Conservation (phyloP, 2,797 vertebrate species). For the Dromococcyx pavoninus region DNA sequence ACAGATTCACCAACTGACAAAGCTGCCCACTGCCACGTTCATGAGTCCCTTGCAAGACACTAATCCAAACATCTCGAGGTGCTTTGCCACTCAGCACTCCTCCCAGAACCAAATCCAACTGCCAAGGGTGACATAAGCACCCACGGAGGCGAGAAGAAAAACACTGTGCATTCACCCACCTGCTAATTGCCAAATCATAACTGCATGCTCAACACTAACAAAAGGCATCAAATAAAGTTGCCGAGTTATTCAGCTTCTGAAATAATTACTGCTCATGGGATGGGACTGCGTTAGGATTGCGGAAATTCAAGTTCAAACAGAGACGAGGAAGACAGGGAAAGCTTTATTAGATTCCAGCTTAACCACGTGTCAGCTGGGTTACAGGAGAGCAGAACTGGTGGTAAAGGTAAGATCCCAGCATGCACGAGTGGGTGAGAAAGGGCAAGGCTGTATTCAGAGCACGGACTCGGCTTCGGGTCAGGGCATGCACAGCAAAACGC, state of each 20-base stretch:
- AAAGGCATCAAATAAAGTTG: neutral
- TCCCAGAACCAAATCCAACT: neutral
- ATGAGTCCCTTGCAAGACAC: neutral
- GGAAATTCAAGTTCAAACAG: conserved; percentile 62
- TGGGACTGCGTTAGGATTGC: neutral
- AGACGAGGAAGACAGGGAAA: conserved; percentile 45
- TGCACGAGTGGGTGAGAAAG: neutral
- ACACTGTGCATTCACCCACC: neutral
- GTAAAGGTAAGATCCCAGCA: neutral
- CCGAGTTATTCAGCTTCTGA: neutral
- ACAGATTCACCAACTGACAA: neutral
- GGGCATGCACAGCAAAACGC: neutral
- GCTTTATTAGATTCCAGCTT: conserved; percentile 60
- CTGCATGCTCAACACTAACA: neutral
- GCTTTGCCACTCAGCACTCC: neutral
- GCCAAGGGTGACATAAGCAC: neutral
- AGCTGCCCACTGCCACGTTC: neutral
- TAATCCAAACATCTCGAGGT: neutral
- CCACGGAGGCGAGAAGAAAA: neutral
- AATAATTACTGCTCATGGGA: neutral
- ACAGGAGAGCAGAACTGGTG: conserved; percentile 2
- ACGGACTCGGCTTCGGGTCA: neutral
- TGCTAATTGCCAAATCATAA: neutral
- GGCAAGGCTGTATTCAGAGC: neutral
- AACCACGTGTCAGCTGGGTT: neutral